phyloP scores from a whole-genome alignment of 2,797 vertebrate species.

The Ptychobarbus kaznakovi region DNA sequence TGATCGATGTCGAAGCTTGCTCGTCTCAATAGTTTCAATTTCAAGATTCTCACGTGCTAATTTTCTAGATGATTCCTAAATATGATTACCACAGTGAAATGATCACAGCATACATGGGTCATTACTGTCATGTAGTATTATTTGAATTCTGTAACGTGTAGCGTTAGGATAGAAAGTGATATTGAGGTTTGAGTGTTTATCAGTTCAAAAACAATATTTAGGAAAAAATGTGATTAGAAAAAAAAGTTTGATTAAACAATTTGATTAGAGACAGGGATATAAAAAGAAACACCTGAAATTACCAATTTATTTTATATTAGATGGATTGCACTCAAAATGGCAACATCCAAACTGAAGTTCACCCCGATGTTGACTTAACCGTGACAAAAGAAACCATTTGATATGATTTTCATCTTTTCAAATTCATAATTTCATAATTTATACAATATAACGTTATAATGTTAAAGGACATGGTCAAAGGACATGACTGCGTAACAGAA shows the following conservation, averaged over 20 bases:
- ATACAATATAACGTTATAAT: neutral
- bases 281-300: neutral
- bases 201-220: neutral
- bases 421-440: neutral
- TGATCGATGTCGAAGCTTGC: conserved; percentile 76
- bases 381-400: neutral
- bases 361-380: neutral
- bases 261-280: neutral
- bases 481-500: neutral
- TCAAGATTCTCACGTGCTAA: conserved; percentile 78
- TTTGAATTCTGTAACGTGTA: no score
- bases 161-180: neutral
- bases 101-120: no score
- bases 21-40: conserved; percentile 86
- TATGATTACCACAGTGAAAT: neutral
- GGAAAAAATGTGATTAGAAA: neutral
- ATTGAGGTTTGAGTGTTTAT: neutral
- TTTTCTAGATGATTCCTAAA: conserved; percentile 78
- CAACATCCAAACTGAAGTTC: neutral
- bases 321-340: neutral
- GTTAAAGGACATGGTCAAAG: neutral
- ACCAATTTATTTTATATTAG: neutral
- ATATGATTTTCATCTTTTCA: neutral
- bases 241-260: neutral
- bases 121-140: no score